phyloP scores from a whole-genome alignment of 2,113 vertebrate genomes.

The Axis porcinus region DNA sequence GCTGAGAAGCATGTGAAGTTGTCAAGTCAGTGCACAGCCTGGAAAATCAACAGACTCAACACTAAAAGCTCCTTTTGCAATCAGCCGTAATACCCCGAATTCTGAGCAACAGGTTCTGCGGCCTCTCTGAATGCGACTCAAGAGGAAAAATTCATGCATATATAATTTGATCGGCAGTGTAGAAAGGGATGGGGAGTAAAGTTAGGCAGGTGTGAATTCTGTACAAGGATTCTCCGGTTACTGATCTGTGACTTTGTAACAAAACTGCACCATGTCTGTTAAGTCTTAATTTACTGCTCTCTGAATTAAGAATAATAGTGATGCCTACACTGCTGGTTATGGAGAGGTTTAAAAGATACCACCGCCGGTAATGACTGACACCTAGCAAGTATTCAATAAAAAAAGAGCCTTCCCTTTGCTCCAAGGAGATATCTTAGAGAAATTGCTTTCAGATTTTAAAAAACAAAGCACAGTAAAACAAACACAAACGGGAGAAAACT shows the following conservation, averaged over 20 bases:
- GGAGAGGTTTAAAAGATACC: not conserved
- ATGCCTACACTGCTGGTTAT: not conserved
- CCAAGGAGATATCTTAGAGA: not conserved
- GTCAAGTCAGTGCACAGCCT: constrained; percentile 20
- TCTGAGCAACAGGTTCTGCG: not conserved
- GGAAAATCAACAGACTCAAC: constrained; percentile 37
- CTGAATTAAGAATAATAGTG: not conserved
- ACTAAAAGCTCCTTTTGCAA: not conserved
- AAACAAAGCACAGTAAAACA: not conserved
- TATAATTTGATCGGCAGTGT: not conserved
- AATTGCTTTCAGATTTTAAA: not conserved
- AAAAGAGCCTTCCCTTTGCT: not conserved
- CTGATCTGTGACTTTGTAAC: not conserved
- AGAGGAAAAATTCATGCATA: not conserved
- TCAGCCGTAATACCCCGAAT: not conserved
- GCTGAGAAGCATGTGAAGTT: constrained; percentile 44
- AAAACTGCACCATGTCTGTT: not conserved
- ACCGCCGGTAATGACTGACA: not conserved
- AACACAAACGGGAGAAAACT: not conserved
- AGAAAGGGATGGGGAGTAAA: not conserved
- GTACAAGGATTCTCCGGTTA: not conserved
- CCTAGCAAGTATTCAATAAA: not conserved
- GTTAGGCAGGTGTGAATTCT: not conserved
- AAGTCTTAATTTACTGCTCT: not conserved
- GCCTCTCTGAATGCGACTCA: not conserved